A percentile compares a stretch with the other conserved stretches of the same genome.
These are phyloP conservation scores for Stratiolaelaps scimitus DNA, from an alignment of 1,140 invertebrate species.

Conservation along the genomic window DNA sequence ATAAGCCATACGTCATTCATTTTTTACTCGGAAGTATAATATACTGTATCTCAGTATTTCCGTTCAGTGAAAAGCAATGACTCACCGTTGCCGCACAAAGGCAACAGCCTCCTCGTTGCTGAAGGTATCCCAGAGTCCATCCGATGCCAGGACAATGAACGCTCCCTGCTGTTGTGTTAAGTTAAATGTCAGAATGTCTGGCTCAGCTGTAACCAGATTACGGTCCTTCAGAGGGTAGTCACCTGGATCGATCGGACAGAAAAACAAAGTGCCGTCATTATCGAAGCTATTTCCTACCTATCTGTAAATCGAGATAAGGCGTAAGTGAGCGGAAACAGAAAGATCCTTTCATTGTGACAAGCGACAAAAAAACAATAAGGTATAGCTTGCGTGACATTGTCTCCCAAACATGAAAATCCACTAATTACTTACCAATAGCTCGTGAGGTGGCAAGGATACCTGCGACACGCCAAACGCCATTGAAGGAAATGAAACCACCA, in stretches of 20 bases:
- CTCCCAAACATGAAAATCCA: too few species aligned
- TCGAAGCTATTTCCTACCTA: too few species aligned
- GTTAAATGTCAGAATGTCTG: constrained; percentile 88
- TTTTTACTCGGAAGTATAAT: too few species aligned
- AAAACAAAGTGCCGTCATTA: too few species aligned
- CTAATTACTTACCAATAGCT: constrained; percentile 47
- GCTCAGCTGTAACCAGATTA: constrained; percentile 82
- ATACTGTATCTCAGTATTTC: too few species aligned
- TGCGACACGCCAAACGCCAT: constrained; percentile 89
- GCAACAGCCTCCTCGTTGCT: constrained; percentile 81
- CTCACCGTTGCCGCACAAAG: constrained; percentile 58
- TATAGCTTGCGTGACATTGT: too few species aligned
- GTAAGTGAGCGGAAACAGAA: too few species aligned
- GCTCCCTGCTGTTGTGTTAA: constrained; percentile 53
- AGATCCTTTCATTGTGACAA: too few species aligned
- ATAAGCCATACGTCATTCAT: too few species aligned
- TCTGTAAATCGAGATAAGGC: too few species aligned
- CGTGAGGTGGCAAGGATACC: constrained; percentile 88
- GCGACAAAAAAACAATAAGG: too few species aligned
- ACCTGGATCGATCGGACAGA: constrained; percentile 44
- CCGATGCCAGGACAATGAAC: constrained; percentile 81
- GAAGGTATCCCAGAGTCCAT: constrained; percentile 92
- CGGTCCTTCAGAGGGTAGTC: constrained; percentile 90
- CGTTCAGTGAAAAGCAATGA: too few species aligned
- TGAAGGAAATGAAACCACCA: constrained; percentile 82